These are phyloP conservation scores for Meloidogyne exigua DNA, from an alignment of 1,140 invertebrate genomes.

Conservation along the genomic window DNA sequence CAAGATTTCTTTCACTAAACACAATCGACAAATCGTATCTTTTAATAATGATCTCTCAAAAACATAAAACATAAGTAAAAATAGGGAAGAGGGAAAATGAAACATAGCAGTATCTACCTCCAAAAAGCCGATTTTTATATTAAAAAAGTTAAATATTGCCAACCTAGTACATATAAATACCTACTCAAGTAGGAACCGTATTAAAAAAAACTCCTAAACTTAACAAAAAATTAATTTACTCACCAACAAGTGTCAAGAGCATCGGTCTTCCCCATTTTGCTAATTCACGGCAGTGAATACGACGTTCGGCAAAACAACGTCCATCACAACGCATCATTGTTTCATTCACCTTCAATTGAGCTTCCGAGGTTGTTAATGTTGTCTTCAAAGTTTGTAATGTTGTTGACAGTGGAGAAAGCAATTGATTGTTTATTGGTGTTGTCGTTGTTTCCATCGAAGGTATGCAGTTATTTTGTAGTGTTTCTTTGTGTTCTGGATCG, in stretches of 20 bases:
- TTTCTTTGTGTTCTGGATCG: too few relatives aligned
- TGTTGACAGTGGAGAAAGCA: not conserved
- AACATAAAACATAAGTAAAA: not conserved
- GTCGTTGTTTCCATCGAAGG: not conserved
- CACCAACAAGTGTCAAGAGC: slow-evolving; percentile 1
- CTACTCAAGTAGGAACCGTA: too few relatives aligned
- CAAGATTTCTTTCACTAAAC: not conserved
- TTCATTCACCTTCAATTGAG: not conserved
- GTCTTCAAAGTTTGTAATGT: not conserved
- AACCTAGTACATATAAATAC: too few relatives aligned
- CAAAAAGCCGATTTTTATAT: too few relatives aligned
- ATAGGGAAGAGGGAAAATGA: not conserved
- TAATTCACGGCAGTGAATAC: slow-evolving; percentile 8
- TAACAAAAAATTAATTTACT: not conserved
- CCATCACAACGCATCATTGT: not conserved
- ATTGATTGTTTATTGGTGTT: not conserved
- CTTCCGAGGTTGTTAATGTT: not conserved
- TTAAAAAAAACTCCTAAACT: too few relatives aligned
- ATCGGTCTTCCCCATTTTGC: slow-evolving; percentile 13
- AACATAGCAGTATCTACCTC: not conserved
- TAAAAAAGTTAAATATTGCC: too few relatives aligned
- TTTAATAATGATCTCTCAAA: too few relatives aligned
- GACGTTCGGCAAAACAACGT: slow-evolving; percentile 16
- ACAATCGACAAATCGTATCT: not conserved
- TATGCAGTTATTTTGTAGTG: too few relatives aligned